Percentiles rank a stretch among this genome's conserved stretches.
Conservation (phyloP, 2,113 vertebrate genomes). For the Poeciliopsis prolifica region DNA sequence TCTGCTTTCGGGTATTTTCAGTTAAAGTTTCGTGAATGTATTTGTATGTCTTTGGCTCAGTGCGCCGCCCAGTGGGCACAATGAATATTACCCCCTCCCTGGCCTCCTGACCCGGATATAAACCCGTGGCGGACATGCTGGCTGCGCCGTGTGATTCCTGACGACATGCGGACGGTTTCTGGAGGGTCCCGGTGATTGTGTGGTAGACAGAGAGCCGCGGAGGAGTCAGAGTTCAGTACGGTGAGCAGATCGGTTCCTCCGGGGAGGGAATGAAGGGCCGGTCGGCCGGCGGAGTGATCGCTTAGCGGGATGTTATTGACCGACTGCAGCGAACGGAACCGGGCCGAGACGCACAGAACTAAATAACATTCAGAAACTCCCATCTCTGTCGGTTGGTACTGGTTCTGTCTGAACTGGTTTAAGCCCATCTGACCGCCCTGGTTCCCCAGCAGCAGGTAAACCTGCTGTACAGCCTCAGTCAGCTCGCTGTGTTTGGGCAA, state of each 20-base stretch:
- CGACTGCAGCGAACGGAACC: not conserved
- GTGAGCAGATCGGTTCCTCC: not conserved
- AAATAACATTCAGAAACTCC: not conserved
- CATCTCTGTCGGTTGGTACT: accelerated
- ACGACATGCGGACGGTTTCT: slow-evolving; percentile 28
- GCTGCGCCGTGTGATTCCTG: slow-evolving; percentile 10
- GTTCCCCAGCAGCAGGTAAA: slow-evolving; percentile 8
- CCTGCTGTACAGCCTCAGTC: slow-evolving; percentile 34
- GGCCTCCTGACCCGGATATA: slow-evolving; percentile 55
- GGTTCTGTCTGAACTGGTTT: accelerated
- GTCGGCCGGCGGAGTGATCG: not conserved
- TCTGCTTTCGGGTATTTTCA: no score
- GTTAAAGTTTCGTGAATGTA: no score
- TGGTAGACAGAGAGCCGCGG: not conserved
- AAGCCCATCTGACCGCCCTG: not conserved
- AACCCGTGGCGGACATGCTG: slow-evolving; percentile 66
- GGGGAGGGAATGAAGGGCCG: not conserved
- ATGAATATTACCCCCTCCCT: slow-evolving; percentile 58
- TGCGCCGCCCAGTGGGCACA: not conserved
- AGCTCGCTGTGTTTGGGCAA: slow-evolving; percentile 1
- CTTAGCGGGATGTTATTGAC: not conserved
- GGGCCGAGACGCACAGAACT: not conserved
- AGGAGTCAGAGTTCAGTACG: slow-evolving; percentile 14
- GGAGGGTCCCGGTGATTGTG: slow-evolving; percentile 5
- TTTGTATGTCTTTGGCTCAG: no score